phyloP scores from a whole-genome alignment of 2,113 vertebrate genomes.

The Tretioscincus oriximinensis region DNA sequence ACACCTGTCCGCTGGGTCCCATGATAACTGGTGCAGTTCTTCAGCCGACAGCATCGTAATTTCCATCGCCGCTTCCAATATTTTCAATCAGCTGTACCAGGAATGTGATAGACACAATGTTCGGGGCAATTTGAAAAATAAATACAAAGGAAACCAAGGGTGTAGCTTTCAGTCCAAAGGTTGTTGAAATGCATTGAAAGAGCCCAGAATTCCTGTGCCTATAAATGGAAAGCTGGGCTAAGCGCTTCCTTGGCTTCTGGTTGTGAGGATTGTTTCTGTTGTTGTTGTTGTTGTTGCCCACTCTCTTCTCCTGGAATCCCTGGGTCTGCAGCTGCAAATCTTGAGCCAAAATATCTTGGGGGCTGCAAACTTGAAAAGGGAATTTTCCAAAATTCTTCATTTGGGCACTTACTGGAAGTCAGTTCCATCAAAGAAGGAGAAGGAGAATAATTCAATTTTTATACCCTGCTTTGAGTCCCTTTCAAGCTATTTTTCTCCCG shows the following conservation, averaged over 20 bases:
- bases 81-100: not conserved
- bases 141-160: slow-evolving; percentile 2
- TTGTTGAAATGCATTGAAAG: not conserved
- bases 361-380: too few species aligned
- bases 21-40: not conserved
- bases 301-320: too few species aligned
- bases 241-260: too few species aligned
- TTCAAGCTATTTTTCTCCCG: too few species aligned
- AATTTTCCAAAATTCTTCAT: too few species aligned
- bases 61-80: not conserved
- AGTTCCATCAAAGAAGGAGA: not conserved
- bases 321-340: too few species aligned
- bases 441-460: not conserved
- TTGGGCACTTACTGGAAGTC: too few species aligned
- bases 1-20: slow-evolving; percentile 10
- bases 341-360: too few species aligned
- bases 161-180: not conserved
- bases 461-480: not conserved
- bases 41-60: not conserved
- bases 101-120: slow-evolving; percentile 2
- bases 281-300: too few species aligned
- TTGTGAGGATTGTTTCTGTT: too few species aligned
- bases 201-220: not conserved
- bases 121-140: not conserved
- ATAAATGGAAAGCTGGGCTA: not conserved